These are phyloP conservation scores for Eristalinus sepulchralis DNA, from an alignment of 2,888 invertebrate species.

Conservation along the genomic window DNA sequence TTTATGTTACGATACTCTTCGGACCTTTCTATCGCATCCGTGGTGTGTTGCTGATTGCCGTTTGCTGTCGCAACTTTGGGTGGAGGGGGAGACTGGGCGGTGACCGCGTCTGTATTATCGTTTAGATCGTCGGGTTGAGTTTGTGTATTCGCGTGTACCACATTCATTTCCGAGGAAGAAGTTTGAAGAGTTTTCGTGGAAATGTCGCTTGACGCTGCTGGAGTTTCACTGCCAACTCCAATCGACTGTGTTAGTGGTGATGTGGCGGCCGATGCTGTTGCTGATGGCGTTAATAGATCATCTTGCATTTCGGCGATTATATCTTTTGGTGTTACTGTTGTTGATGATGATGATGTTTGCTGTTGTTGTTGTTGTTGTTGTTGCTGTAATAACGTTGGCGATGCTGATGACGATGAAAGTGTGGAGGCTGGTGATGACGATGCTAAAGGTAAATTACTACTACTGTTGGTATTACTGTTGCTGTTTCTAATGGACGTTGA, in stretches of 20 bases:
- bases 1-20: constrained; percentile 10
- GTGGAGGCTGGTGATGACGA: constrained; percentile 67
- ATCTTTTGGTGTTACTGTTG: constrained; percentile 22
- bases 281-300: constrained; percentile 5
- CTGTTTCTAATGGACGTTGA: constrained; percentile 29
- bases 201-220: neutral
- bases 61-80: constrained; percentile 6
- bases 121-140: constrained; percentile 43
- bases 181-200: constrained; percentile 57
- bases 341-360: neutral
- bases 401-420: constrained; percentile 56
- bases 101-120: neutral
- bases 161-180: constrained; percentile 21
- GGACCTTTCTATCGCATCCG: neutral
- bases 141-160: constrained; percentile 51
- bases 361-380: constrained; percentile 26
- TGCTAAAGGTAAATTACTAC: constrained; percentile 51
- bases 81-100: neutral
- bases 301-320: constrained; percentile 24
- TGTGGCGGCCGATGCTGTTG: constrained; percentile 1
- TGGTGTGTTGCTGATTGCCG: constrained; percentile 15
- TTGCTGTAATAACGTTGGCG: constrained; percentile 41
- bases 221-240: constrained; percentile 15
- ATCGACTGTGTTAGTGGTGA: constrained; percentile 10
- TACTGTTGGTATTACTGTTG: constrained; percentile 27